Evolutionary conservation across 2,113 vertebrate species (phyloP).

Genomic region (Coryphaenoides rupestris): DNA sequence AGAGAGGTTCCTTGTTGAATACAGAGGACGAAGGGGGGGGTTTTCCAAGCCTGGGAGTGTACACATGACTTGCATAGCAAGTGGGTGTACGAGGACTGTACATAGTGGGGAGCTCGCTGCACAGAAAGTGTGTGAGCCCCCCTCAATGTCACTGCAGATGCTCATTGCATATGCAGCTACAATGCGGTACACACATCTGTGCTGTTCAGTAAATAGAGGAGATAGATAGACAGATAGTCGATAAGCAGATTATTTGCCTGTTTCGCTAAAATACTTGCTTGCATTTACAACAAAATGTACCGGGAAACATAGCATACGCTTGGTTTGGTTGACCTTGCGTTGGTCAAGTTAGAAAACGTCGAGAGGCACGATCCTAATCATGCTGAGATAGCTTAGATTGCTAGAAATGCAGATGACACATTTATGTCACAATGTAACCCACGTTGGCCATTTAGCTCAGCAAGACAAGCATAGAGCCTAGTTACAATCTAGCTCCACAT

Average conservation of each 20-base stretch:
- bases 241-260: no score
- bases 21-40: slow-evolving; percentile 26
- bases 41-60: background rate
- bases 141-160: background rate
- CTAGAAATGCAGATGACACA: slow-evolving; percentile 33
- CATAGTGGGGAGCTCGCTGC: background rate
- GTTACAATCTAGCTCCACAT: no score
- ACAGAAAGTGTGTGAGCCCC: background rate
- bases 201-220: background rate
- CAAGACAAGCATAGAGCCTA: no score
- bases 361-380: slow-evolving; percentile 7
- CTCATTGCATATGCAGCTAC: background rate
- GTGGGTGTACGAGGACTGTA: background rate
- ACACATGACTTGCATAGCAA: slow-evolving; percentile 27
- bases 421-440: slow-evolving; percentile 12
- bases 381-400: slow-evolving; percentile 11
- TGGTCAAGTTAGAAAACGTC: slow-evolving; percentile 23
- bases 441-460: background rate
- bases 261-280: background rate
- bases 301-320: background rate
- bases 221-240: no score
- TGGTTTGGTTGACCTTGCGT: slow-evolving; percentile 19
- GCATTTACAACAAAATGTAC: slow-evolving; percentile 29
- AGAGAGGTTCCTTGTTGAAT: slow-evolving; percentile 32
- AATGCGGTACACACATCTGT: background rate